Evolutionary conservation across 2,113 vertebrate species (phyloP).

Genomic region (Formicarius rufipectus): DNA sequence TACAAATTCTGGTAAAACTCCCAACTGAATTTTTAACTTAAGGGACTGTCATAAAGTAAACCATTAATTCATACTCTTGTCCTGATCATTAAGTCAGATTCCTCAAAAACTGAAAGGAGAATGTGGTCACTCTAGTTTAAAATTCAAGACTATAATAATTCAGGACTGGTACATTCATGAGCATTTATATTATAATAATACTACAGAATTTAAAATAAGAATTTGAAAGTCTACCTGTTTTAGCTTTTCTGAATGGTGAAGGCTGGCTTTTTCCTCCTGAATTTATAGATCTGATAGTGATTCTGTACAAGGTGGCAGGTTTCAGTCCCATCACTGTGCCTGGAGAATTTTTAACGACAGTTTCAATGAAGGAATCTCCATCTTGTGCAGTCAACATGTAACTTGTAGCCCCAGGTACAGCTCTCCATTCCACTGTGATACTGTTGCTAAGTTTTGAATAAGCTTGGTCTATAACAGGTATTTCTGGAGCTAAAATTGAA

Average conservation of each 20-base stretch:
- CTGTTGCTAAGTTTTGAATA: constrained; percentile 90
- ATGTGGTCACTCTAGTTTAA: not conserved
- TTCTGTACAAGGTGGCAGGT: constrained; percentile 81
- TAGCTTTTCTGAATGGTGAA: constrained; percentile 76
- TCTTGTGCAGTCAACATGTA: constrained; percentile 82
- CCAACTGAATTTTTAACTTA: not conserved
- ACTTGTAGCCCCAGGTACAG: constrained; percentile 79
- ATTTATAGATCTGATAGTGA: constrained; percentile 86
- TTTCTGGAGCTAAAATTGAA: constrained; percentile 80
- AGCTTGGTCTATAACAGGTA: constrained; percentile 79
- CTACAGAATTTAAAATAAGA: not conserved
- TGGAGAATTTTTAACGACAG: constrained; percentile 74
- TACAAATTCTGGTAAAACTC: not conserved
- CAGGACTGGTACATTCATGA: not conserved
- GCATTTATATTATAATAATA: not conserved
- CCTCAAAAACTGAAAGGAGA: not conserved
- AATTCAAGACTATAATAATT: not conserved
- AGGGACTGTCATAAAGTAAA: not conserved
- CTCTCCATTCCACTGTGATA: constrained; percentile 88
- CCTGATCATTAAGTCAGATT: not conserved
- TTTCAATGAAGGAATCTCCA: constrained; percentile 79
- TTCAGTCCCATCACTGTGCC: constrained; percentile 81
- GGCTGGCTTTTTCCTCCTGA: constrained; percentile 84
- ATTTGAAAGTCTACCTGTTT: constrained; percentile 80
- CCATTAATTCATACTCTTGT: not conserved